Evolutionary conservation across 2,888 invertebrate species (phyloP).

Genomic region (Sarcophaga subvicina): DNA sequence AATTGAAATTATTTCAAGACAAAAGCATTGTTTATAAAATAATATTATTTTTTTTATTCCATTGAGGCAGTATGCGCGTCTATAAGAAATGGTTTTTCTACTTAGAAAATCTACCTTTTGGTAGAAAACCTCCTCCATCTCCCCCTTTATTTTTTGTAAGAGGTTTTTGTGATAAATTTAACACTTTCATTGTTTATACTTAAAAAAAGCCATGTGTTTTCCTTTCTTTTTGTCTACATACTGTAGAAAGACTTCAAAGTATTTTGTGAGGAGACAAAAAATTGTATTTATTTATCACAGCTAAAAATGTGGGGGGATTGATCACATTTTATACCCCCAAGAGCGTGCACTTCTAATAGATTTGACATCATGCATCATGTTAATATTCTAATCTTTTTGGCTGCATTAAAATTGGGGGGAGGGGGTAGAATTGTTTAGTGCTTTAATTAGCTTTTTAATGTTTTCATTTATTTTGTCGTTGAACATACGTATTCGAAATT

Average conservation of each 20-base stretch:
- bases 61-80: constrained; percentile 2
- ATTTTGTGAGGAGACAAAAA: background rate
- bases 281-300: background rate
- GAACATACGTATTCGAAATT: background rate
- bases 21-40: constrained; percentile 53
- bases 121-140: background rate
- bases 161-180: constrained; percentile 28
- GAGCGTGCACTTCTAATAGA: constrained; percentile 18
- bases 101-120: constrained; percentile 13
- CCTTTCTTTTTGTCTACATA: background rate
- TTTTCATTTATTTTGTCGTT: constrained; percentile 40
- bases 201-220: constrained; percentile 38
- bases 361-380: constrained; percentile 22
- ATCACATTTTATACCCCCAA: constrained; percentile 21
- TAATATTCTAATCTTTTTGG: constrained; percentile 26
- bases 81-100: background rate
- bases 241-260: constrained; percentile 27
- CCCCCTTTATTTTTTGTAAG: background rate
- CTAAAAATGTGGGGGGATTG: background rate
- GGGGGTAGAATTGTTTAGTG: background rate
- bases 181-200: constrained; percentile 36
- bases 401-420: background rate
- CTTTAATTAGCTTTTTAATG: constrained; percentile 20
- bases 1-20: constrained; percentile 52
- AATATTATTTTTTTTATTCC: constrained; percentile 9